Conservation (phyloP, 2,797 vertebrate genomes). For the Lindbergichthys nudifrons region DNA sequence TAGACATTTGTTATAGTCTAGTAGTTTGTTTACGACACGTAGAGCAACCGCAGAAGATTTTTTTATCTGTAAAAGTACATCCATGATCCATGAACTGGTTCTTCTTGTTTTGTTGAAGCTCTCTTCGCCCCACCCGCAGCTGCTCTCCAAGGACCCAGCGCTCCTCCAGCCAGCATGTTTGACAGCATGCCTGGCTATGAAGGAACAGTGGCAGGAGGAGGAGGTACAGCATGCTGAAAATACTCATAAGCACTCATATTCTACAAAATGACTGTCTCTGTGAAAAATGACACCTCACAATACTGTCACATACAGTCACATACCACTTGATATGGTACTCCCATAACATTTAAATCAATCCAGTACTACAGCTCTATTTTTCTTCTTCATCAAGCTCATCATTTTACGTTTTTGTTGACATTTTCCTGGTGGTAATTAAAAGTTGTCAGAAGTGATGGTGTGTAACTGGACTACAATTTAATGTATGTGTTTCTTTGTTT, state of each 20-base stretch:
- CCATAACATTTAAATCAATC: not conserved
- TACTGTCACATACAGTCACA: not conserved
- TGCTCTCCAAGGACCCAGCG: conserved; percentile 59
- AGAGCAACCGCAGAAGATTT: not conserved
- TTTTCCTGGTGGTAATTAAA: too few relatives aligned
- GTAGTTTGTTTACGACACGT: not conserved
- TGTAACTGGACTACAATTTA: not conserved
- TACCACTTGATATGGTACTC: not conserved
- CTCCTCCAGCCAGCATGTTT: conserved; percentile 82
- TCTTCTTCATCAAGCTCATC: not conserved
- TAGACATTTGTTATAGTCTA: not conserved
- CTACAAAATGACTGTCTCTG: not conserved
- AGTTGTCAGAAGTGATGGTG: too few relatives aligned
- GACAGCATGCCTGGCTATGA: conserved; percentile 85
- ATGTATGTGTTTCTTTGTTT: too few relatives aligned
- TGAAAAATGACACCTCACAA: too few relatives aligned
- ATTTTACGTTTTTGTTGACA: not conserved
- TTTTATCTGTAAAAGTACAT: not conserved
- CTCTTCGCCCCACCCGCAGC: conserved; percentile 71
- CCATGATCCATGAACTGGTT: conserved; percentile 65
- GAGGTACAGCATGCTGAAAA: conserved; percentile 62
- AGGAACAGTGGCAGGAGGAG: conserved; percentile 79
- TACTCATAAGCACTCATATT: not conserved
- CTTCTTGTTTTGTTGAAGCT: conserved; percentile 70
- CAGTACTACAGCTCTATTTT: not conserved